Evolutionary conservation across 2,113 vertebrate species (phyloP).

Genomic region (Hirundichthys speculiger): DNA sequence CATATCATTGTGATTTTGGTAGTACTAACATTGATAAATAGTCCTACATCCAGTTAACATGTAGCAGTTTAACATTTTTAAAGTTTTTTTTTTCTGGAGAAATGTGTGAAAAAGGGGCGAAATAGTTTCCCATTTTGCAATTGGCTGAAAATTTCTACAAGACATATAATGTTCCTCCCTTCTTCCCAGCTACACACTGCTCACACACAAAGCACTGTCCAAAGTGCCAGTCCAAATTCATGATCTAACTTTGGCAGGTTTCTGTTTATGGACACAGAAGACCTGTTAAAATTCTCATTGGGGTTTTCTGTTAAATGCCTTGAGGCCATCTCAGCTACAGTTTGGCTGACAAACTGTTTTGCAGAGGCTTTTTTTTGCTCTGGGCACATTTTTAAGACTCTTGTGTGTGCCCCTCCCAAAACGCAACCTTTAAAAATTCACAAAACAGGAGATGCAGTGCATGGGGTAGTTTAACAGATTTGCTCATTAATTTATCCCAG

Average conservation of each 20-base stretch:
- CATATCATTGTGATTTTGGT: too few species aligned
- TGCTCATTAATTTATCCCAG: not conserved
- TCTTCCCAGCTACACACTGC: not conserved
- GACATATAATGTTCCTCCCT: not conserved
- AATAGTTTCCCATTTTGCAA: slow-evolving; percentile 4
- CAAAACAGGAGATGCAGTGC: not conserved
- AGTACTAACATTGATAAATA: too few species aligned
- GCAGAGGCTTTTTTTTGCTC: slow-evolving; percentile 20
- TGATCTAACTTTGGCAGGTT: slow-evolving; percentile 10
- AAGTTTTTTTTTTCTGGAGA: too few species aligned
- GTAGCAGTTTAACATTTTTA: too few species aligned
- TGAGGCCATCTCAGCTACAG: not conserved
- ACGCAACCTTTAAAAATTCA: slow-evolving; percentile 9
- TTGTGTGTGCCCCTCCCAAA: slow-evolving; percentile 9
- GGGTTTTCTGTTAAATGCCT: slow-evolving; percentile 6
- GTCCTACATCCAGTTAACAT: too few species aligned
- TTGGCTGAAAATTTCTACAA: slow-evolving; percentile 23
- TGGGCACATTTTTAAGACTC: slow-evolving; percentile 33
- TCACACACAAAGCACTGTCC: not conserved
- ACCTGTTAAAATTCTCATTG: not conserved
- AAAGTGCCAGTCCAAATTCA: not conserved
- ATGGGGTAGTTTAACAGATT: slow-evolving; percentile 1
- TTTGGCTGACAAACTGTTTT: slow-evolving; percentile 2
- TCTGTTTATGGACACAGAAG: slow-evolving; percentile 13
- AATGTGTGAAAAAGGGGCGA: slow-evolving; percentile 4